phyloP scores from a whole-genome alignment of 2,888 invertebrate species.

The Clunio marinus region DNA sequence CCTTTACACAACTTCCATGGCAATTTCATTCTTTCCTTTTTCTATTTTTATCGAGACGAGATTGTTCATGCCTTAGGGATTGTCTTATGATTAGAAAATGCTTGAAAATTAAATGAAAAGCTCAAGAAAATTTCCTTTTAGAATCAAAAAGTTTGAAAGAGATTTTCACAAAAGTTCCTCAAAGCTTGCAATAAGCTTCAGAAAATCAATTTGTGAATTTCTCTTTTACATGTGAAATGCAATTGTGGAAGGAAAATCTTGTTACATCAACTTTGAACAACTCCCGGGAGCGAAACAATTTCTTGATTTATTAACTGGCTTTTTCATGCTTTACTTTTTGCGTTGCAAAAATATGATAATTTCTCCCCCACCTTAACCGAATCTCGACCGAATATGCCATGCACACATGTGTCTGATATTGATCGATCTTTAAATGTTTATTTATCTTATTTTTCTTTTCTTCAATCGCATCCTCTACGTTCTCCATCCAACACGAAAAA shows the following conservation, averaged over 20 bases:
- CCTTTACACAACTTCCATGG: not conserved
- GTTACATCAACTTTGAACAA: no score
- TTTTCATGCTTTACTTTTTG: not conserved
- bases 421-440: conserved; percentile 3
- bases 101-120: no score
- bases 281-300: no score
- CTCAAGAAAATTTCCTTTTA: no score
- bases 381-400: not conserved
- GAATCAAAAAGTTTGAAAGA: no score
- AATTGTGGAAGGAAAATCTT: no score
- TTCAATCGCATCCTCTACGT: not conserved
- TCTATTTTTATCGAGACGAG: not conserved
- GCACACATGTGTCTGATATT: conserved; percentile 5
- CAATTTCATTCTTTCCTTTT: not conserved
- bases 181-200: no score
- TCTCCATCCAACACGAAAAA: not conserved
- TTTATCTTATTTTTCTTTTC: not conserved
- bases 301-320: not conserved
- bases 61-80: no score
- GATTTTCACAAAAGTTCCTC: no score
- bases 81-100: no score
- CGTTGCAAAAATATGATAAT: not conserved
- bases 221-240: no score
- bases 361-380: not conserved
- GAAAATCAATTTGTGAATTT: no score